A percentile compares a stretch with the other conserved stretches of the same genome.
phyloP scores from a whole-genome alignment of 2,888 invertebrate species.

The Thumatha senex region DNA sequence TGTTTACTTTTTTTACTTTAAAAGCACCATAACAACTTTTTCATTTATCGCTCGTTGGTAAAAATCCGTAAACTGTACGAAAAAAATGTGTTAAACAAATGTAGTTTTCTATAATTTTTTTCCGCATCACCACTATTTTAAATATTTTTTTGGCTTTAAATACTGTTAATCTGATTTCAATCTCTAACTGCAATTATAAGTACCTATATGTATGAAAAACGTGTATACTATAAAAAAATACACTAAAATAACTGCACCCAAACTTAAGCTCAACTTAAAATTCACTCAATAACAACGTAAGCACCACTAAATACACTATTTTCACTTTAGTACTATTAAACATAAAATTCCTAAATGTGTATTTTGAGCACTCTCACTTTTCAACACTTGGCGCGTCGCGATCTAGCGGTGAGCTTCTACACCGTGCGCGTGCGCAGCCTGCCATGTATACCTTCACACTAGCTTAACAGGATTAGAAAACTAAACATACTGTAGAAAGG shows the following conservation, averaged over 20 bases:
- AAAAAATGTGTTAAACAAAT: no score
- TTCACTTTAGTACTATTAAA: no score
- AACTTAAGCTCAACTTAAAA: no score
- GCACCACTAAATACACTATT: slow-evolving; percentile 1
- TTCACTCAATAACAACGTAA: neutral
- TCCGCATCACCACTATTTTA: neutral
- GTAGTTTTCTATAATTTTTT: neutral
- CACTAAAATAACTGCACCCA: neutral
- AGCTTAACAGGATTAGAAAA: slow-evolving; percentile 32
- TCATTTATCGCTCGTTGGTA: neutral
- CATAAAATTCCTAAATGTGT: no score
- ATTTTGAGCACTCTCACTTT: slow-evolving; percentile 35
- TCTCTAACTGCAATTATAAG: neutral
- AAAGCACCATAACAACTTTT: neutral
- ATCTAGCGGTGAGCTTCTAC: slow-evolving; percentile 22
- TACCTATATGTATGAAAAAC: neutral
- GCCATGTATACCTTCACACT: slow-evolving; percentile 28
- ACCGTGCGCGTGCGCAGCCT: slow-evolving; percentile 37
- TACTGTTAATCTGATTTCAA: no score
- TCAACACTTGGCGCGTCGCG: slow-evolving; percentile 18
- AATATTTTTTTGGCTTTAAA: neutral
- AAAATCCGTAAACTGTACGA: neutral
- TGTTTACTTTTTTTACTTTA: neutral
- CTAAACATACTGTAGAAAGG: slow-evolving; percentile 17
- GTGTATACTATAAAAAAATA: neutral